Base-by-base conservation (phyloP, 2,888 invertebrate species). In the Pseudeuparius sepicola region DNA sequence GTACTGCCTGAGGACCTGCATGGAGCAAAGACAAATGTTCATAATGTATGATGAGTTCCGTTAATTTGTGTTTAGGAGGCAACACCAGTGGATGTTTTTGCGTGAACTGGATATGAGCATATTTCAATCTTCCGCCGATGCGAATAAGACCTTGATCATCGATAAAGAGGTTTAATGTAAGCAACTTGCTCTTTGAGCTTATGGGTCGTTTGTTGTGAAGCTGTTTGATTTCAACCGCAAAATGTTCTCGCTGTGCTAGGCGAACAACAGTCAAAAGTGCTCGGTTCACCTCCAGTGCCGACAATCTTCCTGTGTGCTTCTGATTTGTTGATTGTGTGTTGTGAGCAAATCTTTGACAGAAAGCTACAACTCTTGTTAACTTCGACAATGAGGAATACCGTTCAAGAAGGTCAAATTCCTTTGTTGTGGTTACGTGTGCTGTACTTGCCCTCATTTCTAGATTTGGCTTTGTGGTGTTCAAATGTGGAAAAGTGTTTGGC, bases 1-100 rank as follows among this genome's bases (percentile, higher is more conserved):
- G 20, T n/a, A 37, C 26, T 6, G 28, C 11, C 26, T 42, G 40
- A 3, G 37, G 12, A 4, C 40, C 41, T 11, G 42, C 34, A 25
- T 44, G 43, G 16, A 49, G 31, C 7, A 39, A 39, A 13, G 38
- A 31, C 14, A 34, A 15, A 40, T 38, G 44, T 31, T 24, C 48
- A 13, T 39, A 18, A 16, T 9, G 10, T 14, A 43, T 39, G 9
- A 44, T 24, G 14, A 45, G 27, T 25, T 11, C 24, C 1, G 37
- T 42, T 18, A 47, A 35, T 9, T 25, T 24, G 31, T 42, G 40
- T 20, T 42, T 37, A 11, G 27, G 23, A 2, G 37, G 34, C 5
- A 43, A 17, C 13, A 45, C 26, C 4, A 42, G 38, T 7, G 41
- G 40, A 38, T 43, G 34, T 13, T 40, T 41, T 24, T 11, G 10